A percentile compares a stretch with the other conserved stretches of the same genome.
Conservation (phyloP, 2,113 vertebrate genomes). For the Festucalex cinctus region DNA sequence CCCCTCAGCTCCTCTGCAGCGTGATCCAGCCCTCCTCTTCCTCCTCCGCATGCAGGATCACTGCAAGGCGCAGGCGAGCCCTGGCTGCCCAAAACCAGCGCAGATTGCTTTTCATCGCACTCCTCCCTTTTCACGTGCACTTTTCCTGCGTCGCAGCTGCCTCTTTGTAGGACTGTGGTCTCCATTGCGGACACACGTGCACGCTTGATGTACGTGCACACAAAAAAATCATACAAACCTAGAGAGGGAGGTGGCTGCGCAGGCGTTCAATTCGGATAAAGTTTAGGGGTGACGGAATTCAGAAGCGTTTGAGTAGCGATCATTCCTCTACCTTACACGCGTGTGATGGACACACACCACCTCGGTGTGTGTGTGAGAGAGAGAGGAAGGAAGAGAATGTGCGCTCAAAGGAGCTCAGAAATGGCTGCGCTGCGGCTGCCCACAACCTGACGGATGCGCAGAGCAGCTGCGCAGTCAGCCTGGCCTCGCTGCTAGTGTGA, state of each 20-base stretch:
- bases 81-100: constrained; percentile 47
- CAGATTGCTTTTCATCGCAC: constrained; percentile 48
- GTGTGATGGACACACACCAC: neutral
- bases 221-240: neutral
- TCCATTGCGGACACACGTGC: constrained; percentile 38
- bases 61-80: constrained; percentile 60
- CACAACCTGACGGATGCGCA: constrained; percentile 66
- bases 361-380: neutral
- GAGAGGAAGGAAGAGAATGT: neutral
- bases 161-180: constrained; percentile 17
- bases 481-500: constrained; percentile 63
- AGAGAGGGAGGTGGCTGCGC: constrained; percentile 41
- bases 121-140: constrained; percentile 56
- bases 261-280: constrained; percentile 49
- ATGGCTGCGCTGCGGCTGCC: constrained; percentile 70
- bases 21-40: constrained; percentile 42
- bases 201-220: neutral
- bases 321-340: constrained; percentile 3
- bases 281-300: constrained; percentile 38
- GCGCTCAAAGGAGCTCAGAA: constrained; percentile 41
- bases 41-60: constrained; percentile 50
- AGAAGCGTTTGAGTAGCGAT: neutral
- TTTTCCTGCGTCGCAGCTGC: constrained; percentile 22
- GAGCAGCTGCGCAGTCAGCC: constrained; percentile 67
- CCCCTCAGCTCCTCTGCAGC: constrained; percentile 53